Base-by-base conservation (phyloP, 2,113 vertebrate species). In the Psettodes erumei region DNA sequence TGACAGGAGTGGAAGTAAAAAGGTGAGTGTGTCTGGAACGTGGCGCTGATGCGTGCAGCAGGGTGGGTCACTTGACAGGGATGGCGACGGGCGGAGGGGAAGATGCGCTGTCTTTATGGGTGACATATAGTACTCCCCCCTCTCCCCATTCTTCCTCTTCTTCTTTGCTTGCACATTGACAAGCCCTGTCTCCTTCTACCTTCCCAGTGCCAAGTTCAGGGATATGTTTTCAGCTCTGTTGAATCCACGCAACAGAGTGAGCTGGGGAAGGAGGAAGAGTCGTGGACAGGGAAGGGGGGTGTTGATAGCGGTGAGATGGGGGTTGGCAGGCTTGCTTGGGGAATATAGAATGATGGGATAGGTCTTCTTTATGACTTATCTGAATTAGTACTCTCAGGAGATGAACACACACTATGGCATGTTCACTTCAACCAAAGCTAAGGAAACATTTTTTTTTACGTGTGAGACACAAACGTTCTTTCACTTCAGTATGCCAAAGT, bases 171-270 rank as follows among this genome's bases (percentile, higher is more conserved):
- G 40, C 35, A 60, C 5, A 23, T 66, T 66, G 80, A 84, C 77
- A 77, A 50, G 42, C 13, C 25, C 50, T 28, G 12, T 76, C 56
- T 69, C 51, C 15, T 0, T 1, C 79, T 50, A 60, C 63, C 76
- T 77, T 18, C 40, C 69, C 51, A 37, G 33, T 9, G 37, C 8
- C 9, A 16, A 69, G 12, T 43, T 59, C 51, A 55, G 62, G 71
- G 27, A 84, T 71, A 56, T 67, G 75, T 75, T 78, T 83, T 77
- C 65, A 78, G 85, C 61, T 75, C 64, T 10, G 27, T 68, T 6
- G 23, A 51, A 53, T 79, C 21, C 0, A 8, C 7, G 28, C n/a
- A 1, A 61, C 60, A 48, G 21, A 71, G 66, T 8, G 38, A 75
- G 65, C 50, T 12, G 1, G 37, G 25, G 21, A 28, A 23, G 25